Conservation (phyloP, 35 echinoderm and acorn worm species). For the Heliocidaris tuberculata region DNA sequence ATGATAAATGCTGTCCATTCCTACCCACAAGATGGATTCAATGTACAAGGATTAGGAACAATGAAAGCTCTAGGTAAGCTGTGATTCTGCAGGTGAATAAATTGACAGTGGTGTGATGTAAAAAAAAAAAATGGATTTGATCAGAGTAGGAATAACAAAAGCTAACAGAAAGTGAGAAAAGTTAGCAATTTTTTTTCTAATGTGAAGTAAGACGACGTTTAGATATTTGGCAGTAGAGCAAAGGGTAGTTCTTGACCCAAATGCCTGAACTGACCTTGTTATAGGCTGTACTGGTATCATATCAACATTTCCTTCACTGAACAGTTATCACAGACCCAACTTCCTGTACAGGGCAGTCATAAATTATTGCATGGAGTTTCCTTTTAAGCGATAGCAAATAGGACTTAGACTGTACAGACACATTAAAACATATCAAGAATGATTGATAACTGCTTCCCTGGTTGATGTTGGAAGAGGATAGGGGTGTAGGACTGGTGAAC, state of each 20-base stretch:
- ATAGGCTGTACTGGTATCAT: background rate
- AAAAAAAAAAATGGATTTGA: background rate
- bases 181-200: background rate
- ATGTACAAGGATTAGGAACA: background rate
- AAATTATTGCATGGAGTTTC: background rate
- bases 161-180: background rate
- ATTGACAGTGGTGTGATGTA: background rate
- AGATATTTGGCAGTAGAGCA: background rate
- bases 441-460: background rate
- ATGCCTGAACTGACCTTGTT: background rate
- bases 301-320: background rate
- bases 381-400: background rate
- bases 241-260: background rate
- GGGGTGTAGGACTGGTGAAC: background rate
- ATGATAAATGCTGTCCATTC: background rate
- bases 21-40: background rate
- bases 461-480: background rate
- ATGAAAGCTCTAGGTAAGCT: constrained; percentile 16
- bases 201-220: background rate
- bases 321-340: background rate
- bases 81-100: background rate
- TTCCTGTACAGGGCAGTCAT: background rate
- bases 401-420: background rate
- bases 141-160: background rate
- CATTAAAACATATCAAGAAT: background rate